These are phyloP conservation scores for Spongilla lacustris DNA, from an alignment of 37 sponge, comb jelly and placozoan genomes.

Conservation along the genomic window DNA sequence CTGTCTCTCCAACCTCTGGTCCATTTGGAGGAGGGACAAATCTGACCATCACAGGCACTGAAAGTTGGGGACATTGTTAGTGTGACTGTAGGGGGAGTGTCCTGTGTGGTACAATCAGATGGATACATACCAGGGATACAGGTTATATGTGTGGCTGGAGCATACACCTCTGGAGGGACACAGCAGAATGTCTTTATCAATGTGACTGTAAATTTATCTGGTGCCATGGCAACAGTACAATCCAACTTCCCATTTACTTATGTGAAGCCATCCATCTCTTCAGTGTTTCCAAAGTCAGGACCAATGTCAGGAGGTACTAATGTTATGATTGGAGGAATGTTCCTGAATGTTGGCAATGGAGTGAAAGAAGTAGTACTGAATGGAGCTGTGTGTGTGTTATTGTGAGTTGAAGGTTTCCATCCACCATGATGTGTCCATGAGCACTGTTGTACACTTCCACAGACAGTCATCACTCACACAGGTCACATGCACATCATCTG, in stretches of 20 bases:
- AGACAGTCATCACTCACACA: background rate
- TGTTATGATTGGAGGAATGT: conserved; percentile 54
- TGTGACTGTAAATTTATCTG: background rate
- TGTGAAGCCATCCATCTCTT: conserved; percentile 22
- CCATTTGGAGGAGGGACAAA: conserved; percentile 83
- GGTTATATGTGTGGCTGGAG: conserved; percentile 32
- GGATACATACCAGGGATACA: conserved; percentile 33
- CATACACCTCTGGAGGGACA: background rate
- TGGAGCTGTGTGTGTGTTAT: conserved; percentile 1
- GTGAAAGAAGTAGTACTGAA: conserved; percentile 31
- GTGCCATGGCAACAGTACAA: background rate
- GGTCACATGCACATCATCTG: conserved; percentile 20
- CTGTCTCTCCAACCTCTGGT: conserved; percentile 59
- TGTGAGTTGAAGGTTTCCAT: conserved; percentile 16
- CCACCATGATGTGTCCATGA: background rate
- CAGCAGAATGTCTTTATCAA: background rate
- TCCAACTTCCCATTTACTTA: background rate
- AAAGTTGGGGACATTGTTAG: conserved; percentile 34
- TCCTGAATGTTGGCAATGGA: conserved; percentile 65
- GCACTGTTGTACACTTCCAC: background rate
- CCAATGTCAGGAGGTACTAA: conserved; percentile 77
- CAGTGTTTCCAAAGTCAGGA: conserved; percentile 68
- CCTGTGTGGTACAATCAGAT: conserved; percentile 23
- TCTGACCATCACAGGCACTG: conserved; percentile 65
- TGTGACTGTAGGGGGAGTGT: conserved; percentile 43